A percentile compares a stretch with the other conserved stretches of the same genome.
Conservation (phyloP, 2,888 invertebrate species). For the Aspidapion aeneum region DNA sequence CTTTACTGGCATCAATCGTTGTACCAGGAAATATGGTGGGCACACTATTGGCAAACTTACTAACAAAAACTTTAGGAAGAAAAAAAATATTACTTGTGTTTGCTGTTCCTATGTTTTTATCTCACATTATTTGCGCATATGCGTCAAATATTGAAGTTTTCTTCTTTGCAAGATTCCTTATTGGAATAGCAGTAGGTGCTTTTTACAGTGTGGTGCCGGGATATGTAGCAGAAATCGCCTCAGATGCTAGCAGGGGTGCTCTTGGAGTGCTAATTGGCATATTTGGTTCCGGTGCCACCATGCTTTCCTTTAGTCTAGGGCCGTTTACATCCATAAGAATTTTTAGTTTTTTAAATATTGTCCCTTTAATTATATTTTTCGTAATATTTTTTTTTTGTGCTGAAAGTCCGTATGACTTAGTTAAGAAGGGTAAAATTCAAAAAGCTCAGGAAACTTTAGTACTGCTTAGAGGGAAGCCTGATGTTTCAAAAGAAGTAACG, state of each 20-base stretch:
- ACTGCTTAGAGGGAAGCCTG: conserved; percentile 47
- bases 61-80: conserved; percentile 49
- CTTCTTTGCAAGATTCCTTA: conserved; percentile 55
- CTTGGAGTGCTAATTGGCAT: conserved; percentile 50
- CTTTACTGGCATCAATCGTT: conserved; percentile 33
- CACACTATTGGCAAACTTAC: conserved; percentile 27
- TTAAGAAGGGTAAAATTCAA: conserved; percentile 40
- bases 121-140: conserved; percentile 24
- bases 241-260: conserved; percentile 72
- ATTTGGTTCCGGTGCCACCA: conserved; percentile 56
- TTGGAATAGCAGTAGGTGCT: conserved; percentile 64
- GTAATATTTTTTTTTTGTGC: conserved; percentile 23
- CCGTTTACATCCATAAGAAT: conserved; percentile 44
- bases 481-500: conserved; percentile 28
- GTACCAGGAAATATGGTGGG: conserved; percentile 32
- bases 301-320: conserved; percentile 65
- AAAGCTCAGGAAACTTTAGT: conserved; percentile 64
- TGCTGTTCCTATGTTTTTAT: conserved; percentile 60
- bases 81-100: conserved; percentile 62
- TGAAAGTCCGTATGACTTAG: conserved; percentile 30
- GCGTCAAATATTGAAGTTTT: conserved; percentile 22
- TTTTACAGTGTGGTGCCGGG: conserved; percentile 71
- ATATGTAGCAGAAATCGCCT: conserved; percentile 82
- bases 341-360: conserved; percentile 21
- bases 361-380: conserved; percentile 23